Conservation (phyloP, 2,113 vertebrate genomes). For the Neolamprologus cancellatus region DNA sequence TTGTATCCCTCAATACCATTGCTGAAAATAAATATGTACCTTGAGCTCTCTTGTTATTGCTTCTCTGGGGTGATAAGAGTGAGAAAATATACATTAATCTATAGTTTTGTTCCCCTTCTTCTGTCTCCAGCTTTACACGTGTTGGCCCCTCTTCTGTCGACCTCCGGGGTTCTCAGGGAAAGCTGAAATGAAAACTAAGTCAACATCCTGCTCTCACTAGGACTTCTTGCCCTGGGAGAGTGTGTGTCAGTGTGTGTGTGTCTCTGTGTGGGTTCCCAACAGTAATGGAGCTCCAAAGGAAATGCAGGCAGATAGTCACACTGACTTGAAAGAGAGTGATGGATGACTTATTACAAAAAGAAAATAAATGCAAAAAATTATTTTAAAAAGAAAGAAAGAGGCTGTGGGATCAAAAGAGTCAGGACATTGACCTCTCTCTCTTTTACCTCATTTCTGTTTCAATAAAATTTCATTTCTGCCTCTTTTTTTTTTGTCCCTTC, state of each 20-base stretch:
- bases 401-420: not conserved
- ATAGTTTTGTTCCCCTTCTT: not conserved
- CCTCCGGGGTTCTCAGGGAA: slow-evolving; percentile 22
- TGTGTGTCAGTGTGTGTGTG: not conserved
- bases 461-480: not conserved
- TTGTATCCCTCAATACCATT: not conserved
- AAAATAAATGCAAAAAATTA: not conserved
- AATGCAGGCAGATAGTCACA: not conserved
- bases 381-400: not conserved
- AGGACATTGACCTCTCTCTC: not conserved
- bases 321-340: not conserved
- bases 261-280: not conserved
- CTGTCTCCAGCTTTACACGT: slow-evolving; percentile 10
- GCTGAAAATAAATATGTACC: not conserved
- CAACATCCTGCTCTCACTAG: slow-evolving; percentile 61
- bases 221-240: slow-evolving; percentile 34
- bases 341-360: slow-evolving; percentile 5
- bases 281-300: not conserved
- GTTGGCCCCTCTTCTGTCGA: slow-evolving; percentile 3
- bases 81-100: not conserved
- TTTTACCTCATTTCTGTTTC: not conserved
- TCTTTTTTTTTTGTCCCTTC: not conserved
- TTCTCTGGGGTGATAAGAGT: not conserved
- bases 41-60: not conserved
- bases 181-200: slow-evolving; percentile 57